Percentiles rank a stretch among this genome's conserved stretches.
Evolutionary conservation across 2,888 invertebrate species (phyloP).

Genomic region (Sarcophaga rosellei): DNA sequence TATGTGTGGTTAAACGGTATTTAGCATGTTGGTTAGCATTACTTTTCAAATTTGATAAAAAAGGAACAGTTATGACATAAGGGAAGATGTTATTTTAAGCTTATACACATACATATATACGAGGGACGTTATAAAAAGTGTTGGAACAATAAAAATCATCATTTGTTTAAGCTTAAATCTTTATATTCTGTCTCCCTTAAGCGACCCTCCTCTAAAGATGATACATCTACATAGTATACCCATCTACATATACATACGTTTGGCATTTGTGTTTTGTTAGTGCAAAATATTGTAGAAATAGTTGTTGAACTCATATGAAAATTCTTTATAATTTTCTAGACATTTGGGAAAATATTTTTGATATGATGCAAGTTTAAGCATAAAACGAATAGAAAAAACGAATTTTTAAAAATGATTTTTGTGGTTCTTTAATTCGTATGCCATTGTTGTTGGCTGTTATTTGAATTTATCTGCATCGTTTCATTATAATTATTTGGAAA

Average conservation of each 20-base stretch:
- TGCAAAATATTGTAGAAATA: not conserved
- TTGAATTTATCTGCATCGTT: too few species aligned
- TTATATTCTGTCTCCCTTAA: too few species aligned
- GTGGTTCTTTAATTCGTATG: too few species aligned
- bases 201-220: too few species aligned
- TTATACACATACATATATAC: not conserved
- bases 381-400: too few species aligned
- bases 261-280: not conserved
- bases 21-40: slow-evolving; percentile 45
- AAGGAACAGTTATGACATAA: slow-evolving; percentile 37
- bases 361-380: slow-evolving; percentile 4
- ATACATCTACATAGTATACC: not conserved
- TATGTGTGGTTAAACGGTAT: slow-evolving; percentile 37
- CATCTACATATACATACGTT: not conserved
- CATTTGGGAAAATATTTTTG: slow-evolving; percentile 32
- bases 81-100: slow-evolving; percentile 34
- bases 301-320: slow-evolving; percentile 17
- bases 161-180: too few species aligned
- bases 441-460: too few species aligned
- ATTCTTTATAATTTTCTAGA: slow-evolving; percentile 27
- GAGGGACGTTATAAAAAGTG: too few species aligned
- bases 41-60: slow-evolving; percentile 33
- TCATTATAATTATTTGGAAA: too few species aligned
- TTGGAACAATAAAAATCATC: too few species aligned
- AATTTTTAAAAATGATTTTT: too few species aligned